A percentile compares a stretch with the other conserved stretches of the same genome.
These are phyloP conservation scores for Agrochola litura DNA, from an alignment of 2,888 invertebrate genomes.

Conservation along the genomic window DNA sequence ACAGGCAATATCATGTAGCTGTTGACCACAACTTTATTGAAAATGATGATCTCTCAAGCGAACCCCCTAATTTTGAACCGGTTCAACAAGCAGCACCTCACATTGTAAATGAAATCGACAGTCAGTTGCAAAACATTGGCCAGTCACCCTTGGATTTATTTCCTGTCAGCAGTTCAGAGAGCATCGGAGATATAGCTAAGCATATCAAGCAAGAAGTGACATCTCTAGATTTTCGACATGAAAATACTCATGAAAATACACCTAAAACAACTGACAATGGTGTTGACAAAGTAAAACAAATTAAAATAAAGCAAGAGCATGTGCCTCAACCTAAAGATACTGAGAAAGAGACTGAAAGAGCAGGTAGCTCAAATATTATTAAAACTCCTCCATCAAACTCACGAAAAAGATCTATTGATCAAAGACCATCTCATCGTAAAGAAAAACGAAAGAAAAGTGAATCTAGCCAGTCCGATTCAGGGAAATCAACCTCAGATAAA, in stretches of 20 bases:
- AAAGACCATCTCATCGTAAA: slow-evolving; percentile 86
- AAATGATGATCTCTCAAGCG: slow-evolving; percentile 73
- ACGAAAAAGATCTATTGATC: slow-evolving; percentile 84
- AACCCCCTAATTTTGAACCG: slow-evolving; percentile 21
- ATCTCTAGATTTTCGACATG: slow-evolving; percentile 42
- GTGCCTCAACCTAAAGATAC: slow-evolving; percentile 63
- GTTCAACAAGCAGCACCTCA: slow-evolving; percentile 13
- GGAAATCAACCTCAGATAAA: slow-evolving; percentile 72
- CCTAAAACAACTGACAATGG: slow-evolving; percentile 40
- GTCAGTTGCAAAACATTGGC: slow-evolving; percentile 69
- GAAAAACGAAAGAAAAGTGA: slow-evolving; percentile 88
- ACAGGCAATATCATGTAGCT: slow-evolving; percentile 87
- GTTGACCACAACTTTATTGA: slow-evolving; percentile 86
- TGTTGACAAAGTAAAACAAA: slow-evolving; percentile 40
- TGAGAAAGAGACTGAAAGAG: slow-evolving; percentile 68
- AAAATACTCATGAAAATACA: slow-evolving; percentile 43
- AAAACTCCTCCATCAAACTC: slow-evolving; percentile 74
- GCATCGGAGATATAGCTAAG: slow-evolving; percentile 22
- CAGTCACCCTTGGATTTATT: slow-evolving; percentile 70
- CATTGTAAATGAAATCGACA: slow-evolving; percentile 72
- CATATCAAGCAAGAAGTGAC: slow-evolving; percentile 55
- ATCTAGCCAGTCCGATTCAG: slow-evolving; percentile 65
- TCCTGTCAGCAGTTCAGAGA: slow-evolving; percentile 28
- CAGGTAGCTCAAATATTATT: slow-evolving; percentile 61
- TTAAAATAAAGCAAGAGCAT: slow-evolving; percentile 63